Percentiles rank a stretch among this genome's conserved stretches.
Evolutionary conservation across 1,140 invertebrate genomes (phyloP).

Genomic region (Holotrichia oblita): DNA sequence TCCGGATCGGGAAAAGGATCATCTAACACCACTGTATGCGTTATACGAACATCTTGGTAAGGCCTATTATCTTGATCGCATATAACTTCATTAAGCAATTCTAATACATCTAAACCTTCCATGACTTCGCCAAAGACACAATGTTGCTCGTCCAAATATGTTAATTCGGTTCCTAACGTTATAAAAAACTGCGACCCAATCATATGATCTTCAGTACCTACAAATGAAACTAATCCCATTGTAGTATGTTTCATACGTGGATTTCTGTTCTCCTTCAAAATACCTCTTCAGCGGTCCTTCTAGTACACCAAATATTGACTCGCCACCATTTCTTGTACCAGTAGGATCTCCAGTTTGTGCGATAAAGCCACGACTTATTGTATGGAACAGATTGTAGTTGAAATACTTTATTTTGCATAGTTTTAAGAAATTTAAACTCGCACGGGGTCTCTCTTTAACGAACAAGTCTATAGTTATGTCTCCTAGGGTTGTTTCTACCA

Average conservation of each 20-base stretch:
- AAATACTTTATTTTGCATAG: conserved; percentile 99
- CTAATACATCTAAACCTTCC: conserved; percentile 91
- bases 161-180: conserved; percentile 87
- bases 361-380: conserved; percentile 92
- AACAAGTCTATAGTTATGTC: conserved; percentile 97
- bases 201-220: conserved; percentile 92
- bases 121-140: conserved; percentile 97
- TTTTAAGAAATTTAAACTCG: conserved; percentile 96
- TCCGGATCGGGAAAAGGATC: conserved; percentile 95
- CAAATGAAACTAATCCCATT: conserved; percentile 85
- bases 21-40: conserved; percentile 95
- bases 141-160: conserved; percentile 92
- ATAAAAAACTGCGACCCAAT: conserved; percentile 98
- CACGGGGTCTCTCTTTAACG: conserved; percentile 85
- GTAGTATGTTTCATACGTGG: conserved; percentile 92
- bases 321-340: conserved; percentile 89
- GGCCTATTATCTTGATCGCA: conserved; percentile 92
- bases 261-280: conserved; percentile 90
- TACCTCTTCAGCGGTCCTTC: conserved; percentile 90
- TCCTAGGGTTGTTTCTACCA: conserved; percentile 96
- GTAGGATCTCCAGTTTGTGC: conserved; percentile 98
- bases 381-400: conserved; percentile 95
- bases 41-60: conserved; percentile 96
- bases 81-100: conserved; percentile 88
- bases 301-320: conserved; percentile 85